Evolutionary conservation across 64 coral and sea anemone genomes (phyloP).

Genomic region (Montipora efflorescens): DNA sequence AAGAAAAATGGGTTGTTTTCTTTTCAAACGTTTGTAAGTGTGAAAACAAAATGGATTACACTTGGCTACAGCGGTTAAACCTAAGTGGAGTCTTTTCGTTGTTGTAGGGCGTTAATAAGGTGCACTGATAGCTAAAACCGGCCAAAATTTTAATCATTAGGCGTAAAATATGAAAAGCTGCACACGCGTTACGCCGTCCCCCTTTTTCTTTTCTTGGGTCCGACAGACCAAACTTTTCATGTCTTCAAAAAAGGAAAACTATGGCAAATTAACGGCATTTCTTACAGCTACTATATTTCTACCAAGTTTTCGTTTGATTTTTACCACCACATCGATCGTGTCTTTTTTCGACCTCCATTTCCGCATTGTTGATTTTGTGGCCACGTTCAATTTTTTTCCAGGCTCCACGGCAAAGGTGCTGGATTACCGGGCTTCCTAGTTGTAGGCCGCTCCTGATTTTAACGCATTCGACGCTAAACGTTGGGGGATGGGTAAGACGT

Average conservation of each 20-base stretch:
- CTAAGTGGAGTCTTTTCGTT: background rate
- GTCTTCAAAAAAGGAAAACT: background rate
- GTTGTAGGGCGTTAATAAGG: conserved; percentile 1
- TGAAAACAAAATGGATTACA: conserved; percentile 22
- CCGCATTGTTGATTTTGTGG: background rate
- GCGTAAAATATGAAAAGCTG: background rate
- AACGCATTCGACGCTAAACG: background rate
- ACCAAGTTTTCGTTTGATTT: background rate
- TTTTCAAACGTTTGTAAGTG: conserved; percentile 1
- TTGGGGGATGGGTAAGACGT: background rate
- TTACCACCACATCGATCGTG: background rate
- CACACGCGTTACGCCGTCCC: background rate
- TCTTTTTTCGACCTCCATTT: background rate
- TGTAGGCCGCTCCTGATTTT: background rate
- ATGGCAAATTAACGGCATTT: background rate
- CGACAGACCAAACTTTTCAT: background rate
- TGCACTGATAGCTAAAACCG: background rate
- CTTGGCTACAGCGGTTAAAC: background rate
- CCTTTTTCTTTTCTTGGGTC: background rate
- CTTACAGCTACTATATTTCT: background rate
- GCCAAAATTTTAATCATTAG: background rate
- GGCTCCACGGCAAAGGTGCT: conserved; percentile 2
- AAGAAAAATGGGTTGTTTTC: conserved; percentile 14
- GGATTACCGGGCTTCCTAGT: background rate
- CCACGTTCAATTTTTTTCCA: background rate